phyloP scores from a whole-genome alignment of 2,888 invertebrate species.

The Suillia variegata region DNA sequence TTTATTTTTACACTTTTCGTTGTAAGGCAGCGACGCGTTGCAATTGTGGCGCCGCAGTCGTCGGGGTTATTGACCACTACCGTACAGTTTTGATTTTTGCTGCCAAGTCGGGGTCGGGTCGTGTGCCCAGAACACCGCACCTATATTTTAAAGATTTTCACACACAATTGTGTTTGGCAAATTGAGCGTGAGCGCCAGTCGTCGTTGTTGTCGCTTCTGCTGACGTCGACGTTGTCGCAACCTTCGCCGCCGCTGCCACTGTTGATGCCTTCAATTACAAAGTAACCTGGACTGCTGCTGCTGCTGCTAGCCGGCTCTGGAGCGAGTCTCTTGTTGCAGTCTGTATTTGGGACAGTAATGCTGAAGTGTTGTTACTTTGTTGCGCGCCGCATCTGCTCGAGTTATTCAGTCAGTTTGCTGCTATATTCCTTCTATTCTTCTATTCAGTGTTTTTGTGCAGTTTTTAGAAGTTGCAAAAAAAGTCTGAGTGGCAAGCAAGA shows the following conservation, averaged over 20 bases:
- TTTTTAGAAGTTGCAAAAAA: no score
- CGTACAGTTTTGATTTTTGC: not conserved
- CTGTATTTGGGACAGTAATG: slow-evolving; percentile 53
- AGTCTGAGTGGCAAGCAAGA: no score
- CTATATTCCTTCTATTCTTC: no score
- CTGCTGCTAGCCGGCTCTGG: no score
- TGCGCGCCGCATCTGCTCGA: slow-evolving; percentile 37
- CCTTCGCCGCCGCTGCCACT: not conserved
- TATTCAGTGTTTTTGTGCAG: no score
- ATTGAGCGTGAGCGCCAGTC: not conserved
- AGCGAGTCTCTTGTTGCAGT: slow-evolving; percentile 35
- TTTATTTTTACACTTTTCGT: slow-evolving; percentile 15
- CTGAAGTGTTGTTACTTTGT: slow-evolving; percentile 52
- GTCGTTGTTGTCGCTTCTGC: slow-evolving; percentile 12
- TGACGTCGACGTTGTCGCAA: not conserved
- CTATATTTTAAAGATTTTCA: slow-evolving; percentile 7
- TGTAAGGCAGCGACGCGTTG: slow-evolving; percentile 4
- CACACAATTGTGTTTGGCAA: not conserved
- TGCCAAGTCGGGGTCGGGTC: no score
- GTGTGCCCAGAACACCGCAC: no score
- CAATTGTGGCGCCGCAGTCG: no score
- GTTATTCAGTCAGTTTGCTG: slow-evolving; percentile 3
- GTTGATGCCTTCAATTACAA: slow-evolving; percentile 36
- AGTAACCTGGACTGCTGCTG: slow-evolving; percentile 55
- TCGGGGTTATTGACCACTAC: not conserved